phyloP scores from a whole-genome alignment of 2,113 vertebrate genomes.

The Okapia johnstoni region DNA sequence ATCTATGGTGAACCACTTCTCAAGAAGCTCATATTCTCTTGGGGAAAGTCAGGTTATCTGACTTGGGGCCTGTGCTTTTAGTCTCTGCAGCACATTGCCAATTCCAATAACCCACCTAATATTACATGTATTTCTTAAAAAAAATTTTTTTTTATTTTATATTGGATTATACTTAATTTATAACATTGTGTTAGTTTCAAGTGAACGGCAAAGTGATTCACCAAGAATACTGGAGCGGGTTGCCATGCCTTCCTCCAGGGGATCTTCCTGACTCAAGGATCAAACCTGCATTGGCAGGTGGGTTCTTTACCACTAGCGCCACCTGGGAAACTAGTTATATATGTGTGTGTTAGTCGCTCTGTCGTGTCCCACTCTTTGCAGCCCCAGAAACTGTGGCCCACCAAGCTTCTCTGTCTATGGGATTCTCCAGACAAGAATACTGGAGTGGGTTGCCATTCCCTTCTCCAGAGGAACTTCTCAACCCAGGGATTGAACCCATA shows the following conservation, averaged over 20 bases:
- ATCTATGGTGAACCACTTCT: not conserved
- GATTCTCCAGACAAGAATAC: not conserved
- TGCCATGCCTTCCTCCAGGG: not conserved
- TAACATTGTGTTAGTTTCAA: not conserved
- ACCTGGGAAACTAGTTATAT: not conserved
- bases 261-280: not conserved
- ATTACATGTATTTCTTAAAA: not conserved
- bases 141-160: not conserved
- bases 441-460: not conserved
- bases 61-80: not conserved
- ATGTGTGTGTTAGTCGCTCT: accelerated
- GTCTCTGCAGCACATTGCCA: not conserved
- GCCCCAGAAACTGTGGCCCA: accelerated
- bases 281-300: not conserved
- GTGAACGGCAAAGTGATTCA: not conserved
- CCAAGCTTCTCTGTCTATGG: not conserved
- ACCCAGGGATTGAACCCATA: not conserved
- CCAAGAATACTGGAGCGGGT: not conserved
- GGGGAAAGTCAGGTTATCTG: not conserved
- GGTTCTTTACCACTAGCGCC: not conserved
- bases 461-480: not conserved
- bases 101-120: not conserved
- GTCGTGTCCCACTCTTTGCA: not conserved
- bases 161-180: not conserved
- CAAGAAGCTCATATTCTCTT: not conserved